Evolutionary conservation across 2,113 vertebrate genomes (phyloP).

Genomic region (Scomber japonicus): DNA sequence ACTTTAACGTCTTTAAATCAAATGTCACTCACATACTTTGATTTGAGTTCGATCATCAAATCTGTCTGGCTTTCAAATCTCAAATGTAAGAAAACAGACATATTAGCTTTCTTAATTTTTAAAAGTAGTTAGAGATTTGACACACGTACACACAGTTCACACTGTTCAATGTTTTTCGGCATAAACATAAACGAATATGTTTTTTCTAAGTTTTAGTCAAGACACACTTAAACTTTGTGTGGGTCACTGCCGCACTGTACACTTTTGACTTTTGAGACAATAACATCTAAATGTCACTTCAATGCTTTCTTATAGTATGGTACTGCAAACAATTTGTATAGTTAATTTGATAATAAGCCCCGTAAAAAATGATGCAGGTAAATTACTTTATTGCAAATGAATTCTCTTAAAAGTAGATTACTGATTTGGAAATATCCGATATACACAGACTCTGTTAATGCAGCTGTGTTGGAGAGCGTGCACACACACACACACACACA

Average conservation of each 20-base stretch:
- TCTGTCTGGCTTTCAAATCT: neutral
- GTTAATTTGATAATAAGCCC: neutral
- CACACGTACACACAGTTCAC: too few species aligned
- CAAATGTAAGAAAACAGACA: neutral
- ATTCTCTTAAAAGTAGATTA: neutral
- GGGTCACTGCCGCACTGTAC: too few species aligned
- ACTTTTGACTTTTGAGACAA: too few species aligned
- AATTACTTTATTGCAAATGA: neutral
- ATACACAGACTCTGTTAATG: slow-evolving; percentile 26
- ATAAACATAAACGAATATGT: too few species aligned
- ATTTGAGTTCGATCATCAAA: neutral
- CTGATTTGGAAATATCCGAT: slow-evolving; percentile 19
- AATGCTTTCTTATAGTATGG: too few species aligned
- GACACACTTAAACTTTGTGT: too few species aligned
- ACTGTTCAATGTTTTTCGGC: too few species aligned
- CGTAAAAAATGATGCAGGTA: neutral
- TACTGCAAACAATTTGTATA: neutral
- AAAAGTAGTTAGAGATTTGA: too few species aligned
- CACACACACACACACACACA: too few species aligned
- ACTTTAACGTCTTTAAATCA: neutral
- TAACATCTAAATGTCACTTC: too few species aligned
- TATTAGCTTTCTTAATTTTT: neutral
- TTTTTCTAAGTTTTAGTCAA: too few species aligned
- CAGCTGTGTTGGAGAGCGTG: neutral
- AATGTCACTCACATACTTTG: neutral